Evolutionary conservation across 2,888 invertebrate species (phyloP), one percentile per base, ranked within the genome.

Genomic region (Molanna angustata): DNA sequence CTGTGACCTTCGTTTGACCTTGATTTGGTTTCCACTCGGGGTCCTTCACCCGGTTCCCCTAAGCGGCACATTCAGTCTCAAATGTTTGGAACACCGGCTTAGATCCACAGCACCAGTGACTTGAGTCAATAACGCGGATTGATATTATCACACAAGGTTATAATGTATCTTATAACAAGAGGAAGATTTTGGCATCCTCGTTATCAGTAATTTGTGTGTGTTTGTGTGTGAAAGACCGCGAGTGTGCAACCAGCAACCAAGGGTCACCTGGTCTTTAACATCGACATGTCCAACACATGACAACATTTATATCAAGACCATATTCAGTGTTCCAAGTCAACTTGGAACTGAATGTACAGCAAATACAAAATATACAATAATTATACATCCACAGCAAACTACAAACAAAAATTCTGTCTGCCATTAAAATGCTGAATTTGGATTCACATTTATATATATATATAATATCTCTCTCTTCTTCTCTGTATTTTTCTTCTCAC

Each of bases 21-120:
- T 84, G 86, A 86, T 86, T 86, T 86, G 86, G 86, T 86, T 86
- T 86, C 84, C 86, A 86, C 80, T 83, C 78, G 76, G 81, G 81
- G 76, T 79, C 78, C 73, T 78, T 76, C 70, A 78, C 79, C 79
- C 78, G 76, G 73, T 63, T 54, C 59, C 59, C 59, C 59, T 52
- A 43, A 59, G 59, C 59, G 59, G 59, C 56, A 59, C 59, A 56
- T 54, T 54, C 59, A 59, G 59, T 59, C 54, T 44, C 59, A 59
- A 59, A 59, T 42, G 27, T 37, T 55, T 51, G 56, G 56, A 59
- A 59, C 59, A 52, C 54, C 58, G 48, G 27, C 13, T 37, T 14
- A 39, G 49, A 32, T 49, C 49, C 40, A 45, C 31, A 7, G 13
- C 16, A 17, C 41, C 6, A 6, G 43, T 7, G n/a, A 20, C 6